These are phyloP conservation scores for Dendrolimus houi DNA, from an alignment of 2,888 invertebrate species.

Conservation along the genomic window DNA sequence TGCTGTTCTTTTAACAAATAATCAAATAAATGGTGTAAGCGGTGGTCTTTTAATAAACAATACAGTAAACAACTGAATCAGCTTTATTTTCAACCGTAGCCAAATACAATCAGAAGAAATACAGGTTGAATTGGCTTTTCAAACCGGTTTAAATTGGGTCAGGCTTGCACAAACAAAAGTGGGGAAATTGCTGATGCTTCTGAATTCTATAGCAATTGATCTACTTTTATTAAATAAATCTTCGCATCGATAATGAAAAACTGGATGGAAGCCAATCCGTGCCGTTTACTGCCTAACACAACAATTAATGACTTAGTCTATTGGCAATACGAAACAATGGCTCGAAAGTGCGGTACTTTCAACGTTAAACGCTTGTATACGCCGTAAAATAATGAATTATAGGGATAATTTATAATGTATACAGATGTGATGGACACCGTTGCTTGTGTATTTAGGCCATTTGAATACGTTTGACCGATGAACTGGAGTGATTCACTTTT, in stretches of 20 bases:
- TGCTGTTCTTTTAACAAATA: neutral
- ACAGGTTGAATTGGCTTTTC: slow-evolving; percentile 62
- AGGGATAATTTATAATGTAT: neutral
- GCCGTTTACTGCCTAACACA: neutral
- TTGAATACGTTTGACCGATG: slow-evolving; percentile 30
- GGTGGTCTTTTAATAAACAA: slow-evolving; percentile 23
- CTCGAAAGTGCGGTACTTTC: neutral
- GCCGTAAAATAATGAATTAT: neutral
- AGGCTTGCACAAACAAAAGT: slow-evolving; percentile 59
- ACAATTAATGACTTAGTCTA: neutral
- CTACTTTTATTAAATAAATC: slow-evolving; percentile 36
- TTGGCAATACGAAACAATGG: neutral
- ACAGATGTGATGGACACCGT: slow-evolving; percentile 14
- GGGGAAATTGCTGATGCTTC: slow-evolving; percentile 44
- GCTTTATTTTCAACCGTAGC: slow-evolving; percentile 49
- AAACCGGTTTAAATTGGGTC: slow-evolving; percentile 67
- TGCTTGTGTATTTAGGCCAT: slow-evolving; percentile 27
- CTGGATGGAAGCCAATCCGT: neutral
- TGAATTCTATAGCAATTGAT: slow-evolving; percentile 36
- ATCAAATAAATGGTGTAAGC: slow-evolving; percentile 1
- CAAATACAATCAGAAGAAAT: slow-evolving; percentile 62
- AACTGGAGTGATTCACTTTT: slow-evolving; percentile 16
- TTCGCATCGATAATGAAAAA: slow-evolving; percentile 16
- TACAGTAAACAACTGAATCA: slow-evolving; percentile 39
- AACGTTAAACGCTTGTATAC: neutral